These are phyloP conservation scores for Watsonalla cultraria DNA, from an alignment of 2,888 invertebrate genomes.

Conservation along the genomic window DNA sequence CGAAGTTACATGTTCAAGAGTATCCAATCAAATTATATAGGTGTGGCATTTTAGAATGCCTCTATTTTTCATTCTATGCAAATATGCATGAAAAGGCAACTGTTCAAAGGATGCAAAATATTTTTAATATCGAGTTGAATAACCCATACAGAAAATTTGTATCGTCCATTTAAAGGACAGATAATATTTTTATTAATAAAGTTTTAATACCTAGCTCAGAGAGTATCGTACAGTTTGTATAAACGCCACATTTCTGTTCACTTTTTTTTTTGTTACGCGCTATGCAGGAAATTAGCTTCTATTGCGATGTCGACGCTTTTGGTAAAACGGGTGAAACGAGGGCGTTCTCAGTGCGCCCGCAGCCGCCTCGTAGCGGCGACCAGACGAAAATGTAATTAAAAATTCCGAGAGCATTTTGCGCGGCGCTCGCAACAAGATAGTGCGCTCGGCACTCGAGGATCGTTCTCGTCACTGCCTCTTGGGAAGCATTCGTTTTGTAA, in stretches of 20 bases:
- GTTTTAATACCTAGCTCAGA: slow-evolving; percentile 38
- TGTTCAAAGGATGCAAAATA: too few species aligned
- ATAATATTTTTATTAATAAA: slow-evolving; percentile 41
- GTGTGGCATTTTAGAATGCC: too few species aligned
- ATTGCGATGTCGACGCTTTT: slow-evolving; percentile 77
- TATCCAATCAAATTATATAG: too few species aligned
- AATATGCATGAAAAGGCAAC: too few species aligned
- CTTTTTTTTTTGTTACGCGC: slow-evolving; percentile 64
- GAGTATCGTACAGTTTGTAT: slow-evolving; percentile 41
- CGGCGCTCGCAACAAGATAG: slow-evolving; percentile 74
- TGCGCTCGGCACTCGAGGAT: slow-evolving; percentile 64
- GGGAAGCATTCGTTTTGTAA: slow-evolving; percentile 72
- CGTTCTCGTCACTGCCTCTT: slow-evolving; percentile 71
- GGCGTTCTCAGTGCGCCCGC: slow-evolving; percentile 61
- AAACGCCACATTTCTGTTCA: slow-evolving; percentile 66
- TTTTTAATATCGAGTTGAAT: too few species aligned
- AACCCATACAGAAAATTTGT: too few species aligned
- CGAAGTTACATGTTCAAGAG: background rate
- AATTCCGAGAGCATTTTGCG: slow-evolving; percentile 77
- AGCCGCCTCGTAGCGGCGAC: slow-evolving; percentile 67
- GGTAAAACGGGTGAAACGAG: slow-evolving; percentile 74
- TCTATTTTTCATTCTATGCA: too few species aligned
- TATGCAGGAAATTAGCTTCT: slow-evolving; percentile 78
- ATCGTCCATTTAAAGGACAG: slow-evolving; percentile 12
- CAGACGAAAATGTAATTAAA: slow-evolving; percentile 79